Evolutionary conservation across 1,140 invertebrate species (phyloP).

Genomic region (Myzus persicae): DNA sequence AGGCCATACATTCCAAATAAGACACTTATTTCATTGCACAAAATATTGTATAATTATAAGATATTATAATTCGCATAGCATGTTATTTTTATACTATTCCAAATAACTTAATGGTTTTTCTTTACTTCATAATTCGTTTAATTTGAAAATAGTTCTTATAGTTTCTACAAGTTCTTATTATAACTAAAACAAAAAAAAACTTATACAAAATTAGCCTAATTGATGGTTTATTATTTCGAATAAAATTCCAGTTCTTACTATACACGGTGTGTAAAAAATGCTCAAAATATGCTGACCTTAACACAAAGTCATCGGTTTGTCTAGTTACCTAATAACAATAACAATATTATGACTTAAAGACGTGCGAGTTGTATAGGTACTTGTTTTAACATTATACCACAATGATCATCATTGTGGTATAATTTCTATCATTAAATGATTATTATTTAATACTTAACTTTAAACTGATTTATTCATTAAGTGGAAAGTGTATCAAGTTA

Average conservation of each 20-base stretch:
- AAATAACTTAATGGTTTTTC: background rate
- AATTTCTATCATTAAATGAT: no score
- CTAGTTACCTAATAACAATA: background rate
- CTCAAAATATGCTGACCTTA: slow-evolving; percentile 23
- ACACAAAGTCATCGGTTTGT: background rate
- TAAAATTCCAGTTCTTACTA: background rate
- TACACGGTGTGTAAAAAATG: background rate
- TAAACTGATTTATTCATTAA: slow-evolving; percentile 6
- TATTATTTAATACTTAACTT: background rate
- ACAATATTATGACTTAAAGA: slow-evolving; percentile 24
- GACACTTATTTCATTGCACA: background rate
- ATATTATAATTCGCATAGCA: background rate
- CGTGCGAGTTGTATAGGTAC: background rate
- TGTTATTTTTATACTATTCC: background rate
- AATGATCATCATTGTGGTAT: background rate
- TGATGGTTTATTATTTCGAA: background rate
- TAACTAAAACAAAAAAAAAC: no score
- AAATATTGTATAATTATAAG: background rate
- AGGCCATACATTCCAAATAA: background rate
- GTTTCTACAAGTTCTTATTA: background rate
- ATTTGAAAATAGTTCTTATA: background rate
- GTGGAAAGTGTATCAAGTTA: no score
- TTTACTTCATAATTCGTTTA: background rate
- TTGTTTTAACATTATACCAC: background rate
- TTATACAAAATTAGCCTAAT: background rate